Conservation (phyloP, 2,113 vertebrate species). For the Periophthalmus modestus region DNA sequence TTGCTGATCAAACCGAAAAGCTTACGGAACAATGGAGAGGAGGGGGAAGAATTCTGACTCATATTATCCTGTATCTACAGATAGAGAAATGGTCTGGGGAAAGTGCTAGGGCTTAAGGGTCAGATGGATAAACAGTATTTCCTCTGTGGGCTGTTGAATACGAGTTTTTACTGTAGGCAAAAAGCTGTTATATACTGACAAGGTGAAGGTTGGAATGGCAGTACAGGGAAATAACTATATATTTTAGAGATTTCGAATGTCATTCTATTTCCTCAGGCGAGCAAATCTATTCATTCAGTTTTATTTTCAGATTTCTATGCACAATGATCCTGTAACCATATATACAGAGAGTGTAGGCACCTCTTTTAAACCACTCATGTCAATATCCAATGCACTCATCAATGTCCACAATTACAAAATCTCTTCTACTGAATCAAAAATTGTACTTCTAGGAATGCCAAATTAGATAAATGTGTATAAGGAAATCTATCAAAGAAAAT, state of each 20-base stretch:
- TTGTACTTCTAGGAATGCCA: no score
- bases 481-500: no score
- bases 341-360: no score
- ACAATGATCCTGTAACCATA: background rate
- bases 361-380: no score
- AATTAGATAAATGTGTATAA: no score
- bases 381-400: no score
- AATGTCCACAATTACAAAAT: no score
- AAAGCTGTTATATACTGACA: background rate
- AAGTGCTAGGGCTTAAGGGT: constrained; percentile 24
- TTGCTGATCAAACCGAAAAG: constrained; percentile 56
- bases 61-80: constrained; percentile 26
- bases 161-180: background rate
- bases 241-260: background rate
- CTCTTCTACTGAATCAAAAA: no score
- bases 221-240: background rate
- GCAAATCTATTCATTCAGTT: background rate
- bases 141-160: constrained; percentile 3
- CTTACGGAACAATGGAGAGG: constrained; percentile 15
- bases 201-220: background rate
- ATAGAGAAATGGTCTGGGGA: constrained; percentile 28
- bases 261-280: background rate
- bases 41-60: constrained; percentile 28
- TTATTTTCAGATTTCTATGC: background rate
- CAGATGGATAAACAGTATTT: constrained; percentile 25